Conservation (phyloP, 2,797 vertebrate species). For the Semotilus atromaculatus region DNA sequence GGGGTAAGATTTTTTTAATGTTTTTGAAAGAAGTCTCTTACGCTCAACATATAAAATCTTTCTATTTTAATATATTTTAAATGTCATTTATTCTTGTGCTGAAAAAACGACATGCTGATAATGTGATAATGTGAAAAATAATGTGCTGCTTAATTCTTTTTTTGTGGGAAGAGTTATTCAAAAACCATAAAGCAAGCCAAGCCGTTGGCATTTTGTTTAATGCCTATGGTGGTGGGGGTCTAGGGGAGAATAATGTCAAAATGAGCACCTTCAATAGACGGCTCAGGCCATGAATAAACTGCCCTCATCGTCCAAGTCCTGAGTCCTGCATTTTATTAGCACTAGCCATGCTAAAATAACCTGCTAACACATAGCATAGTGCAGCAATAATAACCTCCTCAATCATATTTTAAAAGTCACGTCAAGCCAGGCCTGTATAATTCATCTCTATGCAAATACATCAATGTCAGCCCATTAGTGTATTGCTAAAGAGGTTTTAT, state of each 20-base stretch:
- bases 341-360: slow-evolving; percentile 80
- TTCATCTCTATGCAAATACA: slow-evolving; percentile 98
- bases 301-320: slow-evolving; percentile 73
- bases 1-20: neutral
- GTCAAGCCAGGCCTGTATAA: slow-evolving; percentile 84
- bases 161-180: neutral
- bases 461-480: slow-evolving; percentile 90
- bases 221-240: slow-evolving; percentile 28
- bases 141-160: neutral
- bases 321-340: slow-evolving; percentile 82
- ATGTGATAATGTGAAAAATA: too few relatives aligned
- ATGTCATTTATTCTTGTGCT: neutral
- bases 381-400: slow-evolving; percentile 91
- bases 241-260: slow-evolving; percentile 74
- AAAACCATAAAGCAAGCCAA: slow-evolving; percentile 19
- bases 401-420: slow-evolving; percentile 96
- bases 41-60: neutral
- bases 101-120: neutral
- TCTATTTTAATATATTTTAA: neutral
- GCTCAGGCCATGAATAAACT: slow-evolving; percentile 68
- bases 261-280: slow-evolving; percentile 75
- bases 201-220: slow-evolving; percentile 39
- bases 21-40: neutral
- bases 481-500: slow-evolving; percentile 84
- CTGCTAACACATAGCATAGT: slow-evolving; percentile 83